phyloP scores from a whole-genome alignment of 1,140 invertebrate genomes.

The Pogonus chalceus region DNA sequence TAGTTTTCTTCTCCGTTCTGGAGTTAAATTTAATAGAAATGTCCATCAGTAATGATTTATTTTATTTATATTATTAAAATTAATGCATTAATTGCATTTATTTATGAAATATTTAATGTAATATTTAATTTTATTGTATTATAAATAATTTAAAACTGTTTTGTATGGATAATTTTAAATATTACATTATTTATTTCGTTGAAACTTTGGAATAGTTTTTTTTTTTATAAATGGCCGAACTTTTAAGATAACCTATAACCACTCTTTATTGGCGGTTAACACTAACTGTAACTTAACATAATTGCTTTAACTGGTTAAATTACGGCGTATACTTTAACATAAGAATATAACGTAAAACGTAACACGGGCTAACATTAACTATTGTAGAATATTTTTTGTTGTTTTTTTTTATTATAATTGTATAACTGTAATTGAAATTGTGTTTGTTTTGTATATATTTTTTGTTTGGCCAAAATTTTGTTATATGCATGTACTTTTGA shows the following conservation, averaged over 20 bases:
- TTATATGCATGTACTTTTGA: neutral
- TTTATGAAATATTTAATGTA: too few relatives aligned
- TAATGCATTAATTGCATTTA: too few relatives aligned
- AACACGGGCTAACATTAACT: slow-evolving; percentile 1
- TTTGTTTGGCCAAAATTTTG: neutral
- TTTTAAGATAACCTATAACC: neutral
- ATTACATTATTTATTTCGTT: too few relatives aligned
- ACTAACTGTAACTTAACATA: neutral
- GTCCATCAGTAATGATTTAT: too few relatives aligned
- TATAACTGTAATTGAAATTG: neutral
- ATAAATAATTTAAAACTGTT: too few relatives aligned
- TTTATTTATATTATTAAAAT: too few relatives aligned
- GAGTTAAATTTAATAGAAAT: too few relatives aligned
- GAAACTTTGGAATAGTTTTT: too few relatives aligned
- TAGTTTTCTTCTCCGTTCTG: too few relatives aligned
- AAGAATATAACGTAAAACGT: neutral
- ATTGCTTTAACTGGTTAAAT: neutral
- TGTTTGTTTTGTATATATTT: neutral
- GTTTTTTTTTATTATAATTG: neutral
- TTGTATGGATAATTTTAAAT: too few relatives aligned
- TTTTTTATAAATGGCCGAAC: too few relatives aligned
- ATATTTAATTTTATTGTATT: too few relatives aligned
- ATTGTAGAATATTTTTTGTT: neutral
- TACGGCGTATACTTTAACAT: slow-evolving; percentile 5
- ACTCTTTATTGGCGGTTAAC: neutral